Conservation (phyloP, 2,797 vertebrate genomes). For the Melanotaenia trifasciata region DNA sequence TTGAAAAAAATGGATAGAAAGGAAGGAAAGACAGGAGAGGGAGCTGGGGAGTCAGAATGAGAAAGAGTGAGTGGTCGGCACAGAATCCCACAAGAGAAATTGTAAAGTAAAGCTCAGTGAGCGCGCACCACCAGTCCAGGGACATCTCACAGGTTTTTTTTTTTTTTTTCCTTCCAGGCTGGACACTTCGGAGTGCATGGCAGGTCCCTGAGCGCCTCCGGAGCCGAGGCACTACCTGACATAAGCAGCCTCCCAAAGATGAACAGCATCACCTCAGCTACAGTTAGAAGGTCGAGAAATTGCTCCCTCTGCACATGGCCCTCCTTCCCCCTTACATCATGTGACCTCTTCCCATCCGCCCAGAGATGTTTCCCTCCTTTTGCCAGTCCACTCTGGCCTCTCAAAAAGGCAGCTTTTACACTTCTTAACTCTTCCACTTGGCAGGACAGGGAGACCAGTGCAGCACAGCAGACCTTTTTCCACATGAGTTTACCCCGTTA, state of each 20-base stretch:
- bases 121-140: constrained; percentile 90
- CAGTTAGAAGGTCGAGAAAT: constrained; percentile 96
- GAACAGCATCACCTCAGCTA: constrained; percentile 93
- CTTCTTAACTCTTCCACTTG: constrained; percentile 90
- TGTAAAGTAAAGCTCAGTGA: constrained; percentile 95
- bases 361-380: constrained; percentile 55
- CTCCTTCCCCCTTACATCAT: constrained; percentile 76
- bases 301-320: constrained; percentile 92
- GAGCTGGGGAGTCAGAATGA: constrained; percentile 75
- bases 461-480: constrained; percentile 81
- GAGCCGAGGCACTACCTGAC: constrained; percentile 90
- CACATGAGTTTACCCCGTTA: constrained; percentile 85
- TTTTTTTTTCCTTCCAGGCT: constrained; percentile 59
- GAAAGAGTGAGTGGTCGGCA: constrained; percentile 87
- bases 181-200: constrained; percentile 89
- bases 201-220: constrained; percentile 87
- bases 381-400: constrained; percentile 61
- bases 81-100: constrained; percentile 92
- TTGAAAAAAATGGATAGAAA: constrained; percentile 60
- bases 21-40: constrained; percentile 52
- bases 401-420: constrained; percentile 91
- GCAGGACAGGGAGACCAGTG: constrained; percentile 77
- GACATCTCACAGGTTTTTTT: constrained; percentile 87
- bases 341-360: constrained; percentile 84
- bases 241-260: constrained; percentile 92